A percentile compares a stretch with the other conserved stretches of the same genome.
phyloP scores from a whole-genome alignment of 2,888 invertebrate genomes.

The Ecdyonurus torrentis region DNA sequence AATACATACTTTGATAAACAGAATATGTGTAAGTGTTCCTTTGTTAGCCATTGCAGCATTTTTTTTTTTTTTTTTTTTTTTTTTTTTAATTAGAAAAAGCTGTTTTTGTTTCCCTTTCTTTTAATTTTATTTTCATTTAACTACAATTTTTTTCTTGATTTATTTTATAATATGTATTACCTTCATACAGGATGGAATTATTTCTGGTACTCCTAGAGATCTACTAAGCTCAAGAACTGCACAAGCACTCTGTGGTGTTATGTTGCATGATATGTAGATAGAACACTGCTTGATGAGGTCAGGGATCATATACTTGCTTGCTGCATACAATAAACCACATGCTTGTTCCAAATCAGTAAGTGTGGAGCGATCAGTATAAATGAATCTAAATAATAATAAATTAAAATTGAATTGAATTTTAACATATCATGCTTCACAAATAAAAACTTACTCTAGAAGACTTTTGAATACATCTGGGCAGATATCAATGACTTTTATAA shows the following conservation, averaged over 20 bases:
- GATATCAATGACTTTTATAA: neutral
- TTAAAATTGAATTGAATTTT: no score
- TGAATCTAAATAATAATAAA: neutral
- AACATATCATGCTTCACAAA: no score
- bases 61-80: no score
- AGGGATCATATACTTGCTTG: slow-evolving; percentile 1
- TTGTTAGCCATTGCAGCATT: no score
- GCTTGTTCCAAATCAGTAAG: neutral
- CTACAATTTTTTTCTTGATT: no score
- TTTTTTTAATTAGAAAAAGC: no score
- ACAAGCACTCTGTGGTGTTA: neutral
- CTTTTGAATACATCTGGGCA: neutral
- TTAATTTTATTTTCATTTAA: no score
- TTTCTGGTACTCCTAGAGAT: neutral
- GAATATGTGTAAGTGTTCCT: no score
- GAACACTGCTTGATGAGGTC: neutral
- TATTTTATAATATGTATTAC: no score
- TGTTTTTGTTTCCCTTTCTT: no score
- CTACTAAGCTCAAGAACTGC: neutral
- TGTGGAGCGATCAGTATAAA: neutral
- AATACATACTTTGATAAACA: no score
- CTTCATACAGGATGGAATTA: neutral
- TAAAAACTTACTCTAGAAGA: neutral
- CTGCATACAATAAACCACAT: neutral
- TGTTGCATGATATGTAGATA: neutral